These are phyloP conservation scores for Aporophyla nigra DNA, from an alignment of 2,888 invertebrate species.

Conservation along the genomic window DNA sequence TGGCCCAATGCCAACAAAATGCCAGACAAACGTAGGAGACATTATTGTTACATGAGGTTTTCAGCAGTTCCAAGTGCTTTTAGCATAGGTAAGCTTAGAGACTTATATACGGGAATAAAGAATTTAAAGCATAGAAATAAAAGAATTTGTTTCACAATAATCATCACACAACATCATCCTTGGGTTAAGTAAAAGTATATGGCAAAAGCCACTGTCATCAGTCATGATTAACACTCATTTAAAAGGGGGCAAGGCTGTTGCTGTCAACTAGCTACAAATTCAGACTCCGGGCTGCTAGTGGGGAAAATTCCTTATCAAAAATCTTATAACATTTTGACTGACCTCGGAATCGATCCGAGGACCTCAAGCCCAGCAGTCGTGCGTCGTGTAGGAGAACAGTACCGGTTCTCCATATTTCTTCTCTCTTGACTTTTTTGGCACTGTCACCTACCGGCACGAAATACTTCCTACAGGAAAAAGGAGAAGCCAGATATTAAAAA, in stretches of 20 bases:
- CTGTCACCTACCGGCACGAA: background rate
- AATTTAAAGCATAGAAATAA: background rate
- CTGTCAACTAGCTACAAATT: background rate
- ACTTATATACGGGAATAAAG: constrained; percentile 10
- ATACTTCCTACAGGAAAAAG: background rate
- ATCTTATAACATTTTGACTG: background rate
- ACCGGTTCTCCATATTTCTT: background rate
- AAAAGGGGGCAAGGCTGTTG: no score
- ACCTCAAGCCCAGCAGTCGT: background rate
- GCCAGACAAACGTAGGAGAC: constrained; percentile 48
- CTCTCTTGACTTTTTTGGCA: no score
- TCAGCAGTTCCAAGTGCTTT: constrained; percentile 46
- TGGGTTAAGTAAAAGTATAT: no score
- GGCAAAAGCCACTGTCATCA: no score
- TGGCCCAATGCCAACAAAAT: constrained; percentile 47
- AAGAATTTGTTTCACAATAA: background rate
- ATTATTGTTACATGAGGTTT: constrained; percentile 59
- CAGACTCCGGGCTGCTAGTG: background rate
- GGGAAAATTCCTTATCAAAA: background rate
- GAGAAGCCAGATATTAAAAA: background rate
- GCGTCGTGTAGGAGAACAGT: background rate
- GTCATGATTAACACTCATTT: no score
- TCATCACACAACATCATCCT: background rate
- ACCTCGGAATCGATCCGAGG: background rate
- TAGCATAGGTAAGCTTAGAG: constrained; percentile 35